Conservation (phyloP, 2,888 invertebrate species). For the Habrosyne pyritoides region DNA sequence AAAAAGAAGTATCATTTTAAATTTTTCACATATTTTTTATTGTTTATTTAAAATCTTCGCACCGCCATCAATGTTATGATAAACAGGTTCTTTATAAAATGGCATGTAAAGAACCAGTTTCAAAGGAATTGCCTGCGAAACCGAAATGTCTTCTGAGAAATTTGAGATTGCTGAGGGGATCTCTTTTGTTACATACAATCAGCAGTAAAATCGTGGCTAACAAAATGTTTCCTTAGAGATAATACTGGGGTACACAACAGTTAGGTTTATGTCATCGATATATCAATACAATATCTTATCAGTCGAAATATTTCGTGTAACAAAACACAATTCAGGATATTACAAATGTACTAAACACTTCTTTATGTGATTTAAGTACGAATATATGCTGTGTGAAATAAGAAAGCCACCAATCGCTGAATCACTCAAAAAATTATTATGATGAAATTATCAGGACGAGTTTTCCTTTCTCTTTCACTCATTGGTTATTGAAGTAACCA, state of each 20-base stretch:
- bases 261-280: slow-evolving; percentile 1
- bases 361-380: too few species aligned
- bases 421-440: too few species aligned
- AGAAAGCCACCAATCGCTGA: too few species aligned
- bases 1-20: too few species aligned
- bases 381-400: too few species aligned
- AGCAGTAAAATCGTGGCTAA: neutral
- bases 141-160: slow-evolving; percentile 1
- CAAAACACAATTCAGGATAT: neutral
- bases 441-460: too few species aligned
- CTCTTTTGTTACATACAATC: neutral
- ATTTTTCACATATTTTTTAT: too few species aligned
- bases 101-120: neutral
- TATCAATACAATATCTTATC: neutral
- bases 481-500: too few species aligned
- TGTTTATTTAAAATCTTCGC: too few species aligned
- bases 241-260: neutral
- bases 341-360: too few species aligned
- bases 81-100: neutral
- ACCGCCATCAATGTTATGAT: neutral
- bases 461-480: too few species aligned
- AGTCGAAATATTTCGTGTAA: neutral
- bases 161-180: neutral
- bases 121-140: neutral
- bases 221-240: neutral